Percentiles rank a stretch among this genome's conserved stretches.
Evolutionary conservation across 2,888 invertebrate species (phyloP).

Genomic region (Dynastes tityus): DNA sequence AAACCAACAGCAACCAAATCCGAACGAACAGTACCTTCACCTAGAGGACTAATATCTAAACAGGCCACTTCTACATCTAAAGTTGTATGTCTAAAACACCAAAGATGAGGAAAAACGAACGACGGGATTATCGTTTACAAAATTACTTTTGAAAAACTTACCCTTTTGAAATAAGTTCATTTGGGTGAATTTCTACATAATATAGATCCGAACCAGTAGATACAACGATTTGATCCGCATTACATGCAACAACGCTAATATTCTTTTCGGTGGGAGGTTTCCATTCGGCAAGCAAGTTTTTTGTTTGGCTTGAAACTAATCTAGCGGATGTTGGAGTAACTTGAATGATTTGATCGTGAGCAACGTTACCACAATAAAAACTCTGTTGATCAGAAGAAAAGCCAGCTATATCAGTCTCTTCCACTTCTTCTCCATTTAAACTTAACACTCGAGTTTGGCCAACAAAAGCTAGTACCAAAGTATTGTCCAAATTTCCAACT

Average conservation of each 20-base stretch:
- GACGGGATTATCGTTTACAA: background rate
- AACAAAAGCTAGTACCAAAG: conserved; percentile 95
- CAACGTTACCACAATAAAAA: conserved; percentile 94
- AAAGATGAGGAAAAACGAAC: conserved; percentile 1
- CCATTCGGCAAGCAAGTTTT: conserved; percentile 82
- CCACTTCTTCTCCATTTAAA: conserved; percentile 95
- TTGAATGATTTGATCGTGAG: conserved; percentile 81
- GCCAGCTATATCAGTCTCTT: conserved; percentile 95
- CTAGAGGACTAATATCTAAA: conserved; percentile 90
- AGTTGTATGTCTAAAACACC: conserved; percentile 74
- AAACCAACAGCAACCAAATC: conserved; percentile 92
- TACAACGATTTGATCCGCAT: conserved; percentile 83
- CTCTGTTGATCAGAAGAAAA: conserved; percentile 95
- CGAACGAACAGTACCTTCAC: conserved; percentile 75
- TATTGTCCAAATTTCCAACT: conserved; percentile 79
- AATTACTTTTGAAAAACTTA: conserved; percentile 59
- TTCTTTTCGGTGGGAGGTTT: conserved; percentile 80
- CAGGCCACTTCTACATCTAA: conserved; percentile 97
- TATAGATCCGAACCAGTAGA: conserved; percentile 92
- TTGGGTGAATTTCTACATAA: conserved; percentile 82
- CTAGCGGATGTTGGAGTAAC: conserved; percentile 83
- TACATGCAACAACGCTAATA: conserved; percentile 92
- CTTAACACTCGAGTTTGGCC: conserved; percentile 94
- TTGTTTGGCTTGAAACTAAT: conserved; percentile 79
- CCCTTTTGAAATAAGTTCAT: conserved; percentile 77